Percentiles rank a stretch among this genome's conserved stretches.
phyloP scores from a whole-genome alignment of 1,140 invertebrate genomes.

The Capitella teleta region DNA sequence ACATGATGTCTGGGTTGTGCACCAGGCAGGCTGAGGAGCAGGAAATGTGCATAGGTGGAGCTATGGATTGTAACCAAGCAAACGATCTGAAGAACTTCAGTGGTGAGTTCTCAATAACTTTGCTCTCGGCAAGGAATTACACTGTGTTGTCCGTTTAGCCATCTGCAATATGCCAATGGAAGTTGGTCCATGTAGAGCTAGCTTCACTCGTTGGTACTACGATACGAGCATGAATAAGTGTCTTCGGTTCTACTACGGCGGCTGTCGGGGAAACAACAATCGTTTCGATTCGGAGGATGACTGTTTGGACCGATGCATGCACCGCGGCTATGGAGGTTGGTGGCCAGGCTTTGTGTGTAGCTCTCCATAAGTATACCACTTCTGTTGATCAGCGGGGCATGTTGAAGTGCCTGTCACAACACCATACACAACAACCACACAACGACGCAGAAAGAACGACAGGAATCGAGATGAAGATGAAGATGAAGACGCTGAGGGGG shows the following conservation, averaged over 20 bases:
- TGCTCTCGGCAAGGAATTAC: no score
- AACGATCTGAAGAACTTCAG: constrained; percentile 33
- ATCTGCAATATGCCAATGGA: constrained; percentile 64
- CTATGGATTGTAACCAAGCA: constrained; percentile 29
- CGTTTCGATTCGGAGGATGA: constrained; percentile 7
- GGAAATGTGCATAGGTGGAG: constrained; percentile 24
- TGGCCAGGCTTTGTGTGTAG: background rate
- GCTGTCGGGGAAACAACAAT: constrained; percentile 52
- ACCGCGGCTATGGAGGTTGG: background rate
- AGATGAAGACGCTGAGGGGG: background rate
- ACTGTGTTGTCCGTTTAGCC: constrained; percentile 38
- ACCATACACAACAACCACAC: background rate
- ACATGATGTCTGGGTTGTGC: no score
- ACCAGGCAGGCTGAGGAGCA: constrained; percentile 25
- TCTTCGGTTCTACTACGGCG: constrained; percentile 71
- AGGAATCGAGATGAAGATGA: background rate
- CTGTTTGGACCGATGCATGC: constrained; percentile 9
- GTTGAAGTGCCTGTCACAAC: background rate
- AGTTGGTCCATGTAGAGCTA: constrained; percentile 67
- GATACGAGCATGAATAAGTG: constrained; percentile 61
- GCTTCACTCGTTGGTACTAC: constrained; percentile 72
- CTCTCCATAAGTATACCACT: background rate
- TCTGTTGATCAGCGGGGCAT: background rate
- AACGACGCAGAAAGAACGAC: background rate
- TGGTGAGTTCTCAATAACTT: constrained; percentile 16